Conservation (phyloP, 2,113 vertebrate genomes). For the Heterotis niloticus region DNA sequence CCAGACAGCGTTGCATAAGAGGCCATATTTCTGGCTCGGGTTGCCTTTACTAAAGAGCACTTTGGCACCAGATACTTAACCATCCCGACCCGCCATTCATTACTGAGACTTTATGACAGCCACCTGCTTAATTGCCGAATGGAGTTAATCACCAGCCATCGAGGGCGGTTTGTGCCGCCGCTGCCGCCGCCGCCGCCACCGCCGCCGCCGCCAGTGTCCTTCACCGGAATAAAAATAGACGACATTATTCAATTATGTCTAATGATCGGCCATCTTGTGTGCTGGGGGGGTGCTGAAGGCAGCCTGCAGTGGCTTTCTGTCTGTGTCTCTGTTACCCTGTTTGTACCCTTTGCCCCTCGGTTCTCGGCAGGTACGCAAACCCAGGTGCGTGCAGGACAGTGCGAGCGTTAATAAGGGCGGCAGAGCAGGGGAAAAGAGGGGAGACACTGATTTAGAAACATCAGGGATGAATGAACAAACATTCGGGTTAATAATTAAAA, state of each 20-base stretch:
- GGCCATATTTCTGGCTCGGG: background rate
- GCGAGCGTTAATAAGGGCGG: too few relatives aligned
- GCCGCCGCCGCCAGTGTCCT: background rate
- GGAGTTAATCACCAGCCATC: conserved; percentile 64
- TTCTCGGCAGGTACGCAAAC: too few relatives aligned
- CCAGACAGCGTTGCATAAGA: too few relatives aligned
- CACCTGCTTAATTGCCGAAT: conserved; percentile 64
- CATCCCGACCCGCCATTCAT: conserved; percentile 40
- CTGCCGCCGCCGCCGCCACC: background rate
- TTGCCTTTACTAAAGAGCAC: background rate
- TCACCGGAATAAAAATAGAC: conserved; percentile 5
- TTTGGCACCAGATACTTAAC: conserved; percentile 28
- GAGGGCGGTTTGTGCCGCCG: conserved; percentile 50
- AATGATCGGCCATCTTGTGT: background rate
- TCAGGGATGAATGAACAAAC: too few relatives aligned
- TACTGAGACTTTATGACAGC: conserved; percentile 57
- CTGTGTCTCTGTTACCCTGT: background rate
- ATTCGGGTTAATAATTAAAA: too few relatives aligned
- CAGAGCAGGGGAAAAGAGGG: too few relatives aligned
- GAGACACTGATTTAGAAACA: too few relatives aligned
- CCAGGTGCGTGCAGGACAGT: too few relatives aligned
- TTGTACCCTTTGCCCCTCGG: background rate
- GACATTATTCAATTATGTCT: conserved; percentile 17
- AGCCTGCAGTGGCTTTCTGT: background rate
- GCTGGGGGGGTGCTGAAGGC: background rate